Evolutionary conservation across 1,140 invertebrate species (phyloP).

Genomic region (Bombus difficillimus): DNA sequence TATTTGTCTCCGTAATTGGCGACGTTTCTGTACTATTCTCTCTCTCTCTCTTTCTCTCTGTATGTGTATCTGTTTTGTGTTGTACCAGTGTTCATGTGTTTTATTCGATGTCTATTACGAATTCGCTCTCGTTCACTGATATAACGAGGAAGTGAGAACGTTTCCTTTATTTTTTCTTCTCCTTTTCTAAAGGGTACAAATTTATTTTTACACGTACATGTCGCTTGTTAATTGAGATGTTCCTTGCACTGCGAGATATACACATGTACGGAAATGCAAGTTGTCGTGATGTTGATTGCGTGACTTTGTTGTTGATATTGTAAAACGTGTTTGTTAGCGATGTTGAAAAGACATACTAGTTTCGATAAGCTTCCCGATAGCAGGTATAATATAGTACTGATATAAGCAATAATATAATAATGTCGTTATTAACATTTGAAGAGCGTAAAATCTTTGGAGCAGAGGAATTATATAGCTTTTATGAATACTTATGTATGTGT

Average conservation of each 20-base stretch:
- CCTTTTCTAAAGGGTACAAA: background rate
- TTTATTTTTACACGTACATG: background rate
- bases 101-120: conserved; percentile 1
- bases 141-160: background rate
- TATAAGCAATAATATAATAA: background rate
- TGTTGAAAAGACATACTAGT: background rate
- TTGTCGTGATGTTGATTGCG: background rate
- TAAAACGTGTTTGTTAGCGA: background rate
- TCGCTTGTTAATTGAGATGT: background rate
- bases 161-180: background rate
- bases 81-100: background rate
- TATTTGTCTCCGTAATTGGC: background rate
- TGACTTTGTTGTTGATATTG: conserved; percentile 2
- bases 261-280: conserved; percentile 1
- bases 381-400: background rate
- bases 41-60: background rate
- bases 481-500: background rate
- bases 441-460: background rate
- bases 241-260: conserved; percentile 19
- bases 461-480: background rate
- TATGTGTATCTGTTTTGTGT: background rate
- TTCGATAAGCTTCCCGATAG: background rate
- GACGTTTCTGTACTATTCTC: background rate
- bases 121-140: background rate
- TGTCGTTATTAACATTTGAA: background rate